These are phyloP conservation scores for Calliphora vomitoria DNA, from an alignment of 2,888 invertebrate genomes.

Conservation along the genomic window DNA sequence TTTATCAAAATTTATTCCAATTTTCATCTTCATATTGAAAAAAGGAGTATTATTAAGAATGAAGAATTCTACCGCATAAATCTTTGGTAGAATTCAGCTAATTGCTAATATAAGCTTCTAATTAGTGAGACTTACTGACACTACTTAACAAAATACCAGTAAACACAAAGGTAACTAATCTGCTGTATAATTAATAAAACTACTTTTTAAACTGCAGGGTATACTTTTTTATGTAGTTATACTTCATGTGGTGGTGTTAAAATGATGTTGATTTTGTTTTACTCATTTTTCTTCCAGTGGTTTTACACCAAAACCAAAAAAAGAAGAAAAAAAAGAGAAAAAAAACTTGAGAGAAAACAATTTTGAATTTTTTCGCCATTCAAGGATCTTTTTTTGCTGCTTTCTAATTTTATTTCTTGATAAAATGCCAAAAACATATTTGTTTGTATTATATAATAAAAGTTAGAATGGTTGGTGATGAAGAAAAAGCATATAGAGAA, in stretches of 20 bases:
- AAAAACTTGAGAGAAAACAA: constrained; percentile 11
- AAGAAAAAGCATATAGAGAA: constrained; percentile 7
- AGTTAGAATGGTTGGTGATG: constrained; percentile 3
- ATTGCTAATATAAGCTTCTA: too few species aligned
- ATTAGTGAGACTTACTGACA: too few species aligned
- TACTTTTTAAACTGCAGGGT: too few species aligned
- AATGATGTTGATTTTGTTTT: constrained; percentile 27
- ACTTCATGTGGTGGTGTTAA: constrained; percentile 11
- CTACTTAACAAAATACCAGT: too few species aligned
- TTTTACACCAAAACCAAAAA: not conserved
- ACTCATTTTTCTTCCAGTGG: not conserved
- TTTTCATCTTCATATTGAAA: too few species aligned
- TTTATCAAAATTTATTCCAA: too few species aligned
- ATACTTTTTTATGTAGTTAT: too few species aligned
- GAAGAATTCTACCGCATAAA: too few species aligned
- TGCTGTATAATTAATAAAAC: too few species aligned
- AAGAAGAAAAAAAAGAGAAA: not conserved
- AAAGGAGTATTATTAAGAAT: too few species aligned
- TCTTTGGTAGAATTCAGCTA: too few species aligned
- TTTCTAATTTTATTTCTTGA: constrained; percentile 58
- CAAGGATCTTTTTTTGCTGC: constrained; percentile 10
- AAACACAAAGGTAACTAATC: too few species aligned
- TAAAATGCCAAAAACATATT: constrained; percentile 68
- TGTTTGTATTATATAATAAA: constrained; percentile 22
- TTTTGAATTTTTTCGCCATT: constrained; percentile 26